These are phyloP conservation scores for Galeruca laticollis DNA, from an alignment of 2,888 invertebrate species.

Conservation along the genomic window DNA sequence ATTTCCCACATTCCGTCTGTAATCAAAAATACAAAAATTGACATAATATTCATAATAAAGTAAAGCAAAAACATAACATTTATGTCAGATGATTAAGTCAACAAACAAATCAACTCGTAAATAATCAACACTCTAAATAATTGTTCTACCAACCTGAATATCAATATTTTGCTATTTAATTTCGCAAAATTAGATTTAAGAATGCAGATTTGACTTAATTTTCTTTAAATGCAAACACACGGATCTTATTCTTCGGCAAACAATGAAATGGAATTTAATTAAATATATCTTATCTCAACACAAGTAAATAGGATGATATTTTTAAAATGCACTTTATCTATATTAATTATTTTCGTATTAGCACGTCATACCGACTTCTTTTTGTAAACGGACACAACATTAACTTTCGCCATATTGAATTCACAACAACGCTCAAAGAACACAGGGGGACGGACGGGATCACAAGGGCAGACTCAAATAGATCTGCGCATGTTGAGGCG, in stretches of 20 bases:
- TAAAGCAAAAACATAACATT: constrained; percentile 55
- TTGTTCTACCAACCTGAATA: constrained; percentile 41
- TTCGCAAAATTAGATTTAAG: constrained; percentile 59
- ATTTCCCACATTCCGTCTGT: constrained; percentile 65
- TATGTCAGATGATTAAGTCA: constrained; percentile 46
- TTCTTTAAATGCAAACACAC: constrained; percentile 57
- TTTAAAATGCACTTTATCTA: constrained; percentile 37
- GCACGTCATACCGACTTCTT: constrained; percentile 50
- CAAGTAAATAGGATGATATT: constrained; percentile 40
- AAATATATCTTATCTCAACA: constrained; percentile 46
- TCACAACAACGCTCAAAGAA: constrained; percentile 74
- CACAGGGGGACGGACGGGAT: constrained; percentile 71
- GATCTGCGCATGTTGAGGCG: constrained; percentile 32
- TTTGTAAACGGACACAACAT: constrained; percentile 71
- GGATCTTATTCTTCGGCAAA: constrained; percentile 44
- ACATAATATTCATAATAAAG: constrained; percentile 42
- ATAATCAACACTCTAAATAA: constrained; percentile 19
- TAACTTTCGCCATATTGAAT: constrained; percentile 77
- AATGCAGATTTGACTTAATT: constrained; percentile 59
- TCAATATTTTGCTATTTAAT: constrained; percentile 37
- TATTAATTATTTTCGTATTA: constrained; percentile 44
- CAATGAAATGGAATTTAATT: constrained; percentile 39
- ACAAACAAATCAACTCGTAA: constrained; percentile 34
- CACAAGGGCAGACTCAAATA: constrained; percentile 67
- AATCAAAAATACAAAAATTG: constrained; percentile 54